Evolutionary conservation across 53 echinoderm and acorn worm species (phyloP).

Genomic region (Antedon mediterranea): DNA sequence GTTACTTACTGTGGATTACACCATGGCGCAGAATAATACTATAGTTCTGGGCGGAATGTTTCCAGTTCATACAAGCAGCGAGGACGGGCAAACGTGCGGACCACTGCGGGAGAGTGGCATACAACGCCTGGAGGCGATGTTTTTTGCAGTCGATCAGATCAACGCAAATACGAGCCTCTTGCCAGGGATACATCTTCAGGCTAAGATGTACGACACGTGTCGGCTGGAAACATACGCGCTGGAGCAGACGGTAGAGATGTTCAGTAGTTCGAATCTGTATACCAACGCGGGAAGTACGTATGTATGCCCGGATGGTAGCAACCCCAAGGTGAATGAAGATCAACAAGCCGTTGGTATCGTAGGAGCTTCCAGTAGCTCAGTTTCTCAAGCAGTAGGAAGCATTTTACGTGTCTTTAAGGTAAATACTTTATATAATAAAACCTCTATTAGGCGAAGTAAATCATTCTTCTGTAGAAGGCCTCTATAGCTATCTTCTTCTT

Average conservation of each 20-base stretch:
- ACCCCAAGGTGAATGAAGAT: background rate
- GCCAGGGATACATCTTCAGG: constrained; percentile 50
- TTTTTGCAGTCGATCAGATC: constrained; percentile 84
- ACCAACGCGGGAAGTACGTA: background rate
- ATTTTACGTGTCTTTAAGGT: background rate
- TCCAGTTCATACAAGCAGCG: constrained; percentile 58
- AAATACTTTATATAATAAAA: background rate
- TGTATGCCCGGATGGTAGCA: background rate
- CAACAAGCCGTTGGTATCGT: background rate
- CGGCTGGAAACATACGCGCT: constrained; percentile 75
- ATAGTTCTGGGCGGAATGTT: constrained; percentile 74
- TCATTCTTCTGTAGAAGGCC: too few relatives aligned
- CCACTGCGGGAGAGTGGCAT: constrained; percentile 53
- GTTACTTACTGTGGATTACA: background rate
- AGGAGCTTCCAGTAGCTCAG: background rate
- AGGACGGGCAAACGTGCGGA: constrained; percentile 7
- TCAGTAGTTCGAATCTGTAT: background rate
- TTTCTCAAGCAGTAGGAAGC: background rate
- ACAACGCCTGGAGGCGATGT: constrained; percentile 86
- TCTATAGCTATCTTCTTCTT: too few relatives aligned
- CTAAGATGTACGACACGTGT: constrained; percentile 71
- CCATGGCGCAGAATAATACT: background rate
- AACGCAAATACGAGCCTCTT: constrained; percentile 53
- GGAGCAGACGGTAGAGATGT: constrained; percentile 84
- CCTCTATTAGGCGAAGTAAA: too few relatives aligned